phyloP scores from a whole-genome alignment of 2,113 vertebrate genomes.

The Oncorhynchus nerka region DNA sequence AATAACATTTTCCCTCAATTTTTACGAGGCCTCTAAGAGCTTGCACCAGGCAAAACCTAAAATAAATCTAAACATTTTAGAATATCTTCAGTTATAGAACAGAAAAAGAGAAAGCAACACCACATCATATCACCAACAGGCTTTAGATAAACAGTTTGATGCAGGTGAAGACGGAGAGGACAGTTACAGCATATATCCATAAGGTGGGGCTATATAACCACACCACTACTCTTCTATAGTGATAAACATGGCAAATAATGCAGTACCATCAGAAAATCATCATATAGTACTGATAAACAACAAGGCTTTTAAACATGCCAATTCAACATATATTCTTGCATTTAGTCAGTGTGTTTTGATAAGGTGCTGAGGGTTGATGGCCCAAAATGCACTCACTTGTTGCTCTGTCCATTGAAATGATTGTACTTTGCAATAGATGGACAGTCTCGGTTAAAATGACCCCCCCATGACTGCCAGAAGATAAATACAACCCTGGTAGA shows the following conservation, averaged over 20 bases:
- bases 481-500: neutral
- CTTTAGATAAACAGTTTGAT: constrained; percentile 36
- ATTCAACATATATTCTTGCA: neutral
- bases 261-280: constrained; percentile 51
- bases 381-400: neutral
- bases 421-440: neutral
- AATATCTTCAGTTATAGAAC: constrained; percentile 71
- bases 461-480: neutral
- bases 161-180: constrained; percentile 36
- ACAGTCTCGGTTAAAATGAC: neutral
- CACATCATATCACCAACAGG: neutral
- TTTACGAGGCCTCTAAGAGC: constrained; percentile 45
- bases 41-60: constrained; percentile 73
- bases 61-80: constrained; percentile 36
- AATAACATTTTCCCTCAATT: constrained; percentile 35
- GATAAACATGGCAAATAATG: constrained; percentile 7
- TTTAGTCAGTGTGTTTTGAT: neutral
- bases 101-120: constrained; percentile 34
- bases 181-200: constrained; percentile 55
- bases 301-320: neutral
- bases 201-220: constrained; percentile 47
- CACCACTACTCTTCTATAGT: neutral
- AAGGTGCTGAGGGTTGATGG: neutral
- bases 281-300: constrained; percentile 50
- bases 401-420: neutral